These are phyloP conservation scores for Probaryconus sp. DNA, from an alignment of 1,140 invertebrate species.

Conservation along the genomic window DNA sequence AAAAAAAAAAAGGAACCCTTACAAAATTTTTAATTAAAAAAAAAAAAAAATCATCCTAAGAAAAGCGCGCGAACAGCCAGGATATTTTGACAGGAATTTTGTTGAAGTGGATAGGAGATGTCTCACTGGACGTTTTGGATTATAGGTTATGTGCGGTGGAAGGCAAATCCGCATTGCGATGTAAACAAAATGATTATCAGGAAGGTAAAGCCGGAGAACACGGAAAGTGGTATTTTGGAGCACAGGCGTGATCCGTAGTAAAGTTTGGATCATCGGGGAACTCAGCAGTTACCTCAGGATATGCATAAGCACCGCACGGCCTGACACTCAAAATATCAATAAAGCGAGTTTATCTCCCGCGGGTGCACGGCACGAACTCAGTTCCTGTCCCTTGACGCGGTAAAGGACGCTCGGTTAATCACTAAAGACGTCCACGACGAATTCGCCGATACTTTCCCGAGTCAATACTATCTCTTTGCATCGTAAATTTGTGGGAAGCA, in stretches of 20 bases:
- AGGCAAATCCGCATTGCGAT: slow-evolving; percentile 56
- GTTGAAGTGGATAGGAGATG: too few relatives aligned
- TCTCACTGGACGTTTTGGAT: too few relatives aligned
- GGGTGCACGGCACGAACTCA: slow-evolving; percentile 58
- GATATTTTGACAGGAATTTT: slow-evolving; percentile 20
- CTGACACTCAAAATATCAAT: slow-evolving; percentile 74
- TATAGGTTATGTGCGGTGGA: slow-evolving; percentile 66
- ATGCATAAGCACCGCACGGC: slow-evolving; percentile 74
- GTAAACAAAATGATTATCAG: slow-evolving; percentile 67
- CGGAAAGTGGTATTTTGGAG: too few relatives aligned
- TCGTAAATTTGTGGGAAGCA: slow-evolving; percentile 62
- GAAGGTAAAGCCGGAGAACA: background rate
- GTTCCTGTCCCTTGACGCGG: slow-evolving; percentile 37
- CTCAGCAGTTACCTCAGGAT: slow-evolving; percentile 72
- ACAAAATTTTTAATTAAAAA: background rate
- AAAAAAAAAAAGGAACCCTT: slow-evolving; percentile 67
- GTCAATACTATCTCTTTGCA: slow-evolving; percentile 60
- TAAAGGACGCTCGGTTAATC: slow-evolving; percentile 32
- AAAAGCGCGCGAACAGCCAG: too few relatives aligned
- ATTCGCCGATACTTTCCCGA: slow-evolving; percentile 60
- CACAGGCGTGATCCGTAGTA: too few relatives aligned
- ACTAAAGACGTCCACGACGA: slow-evolving; percentile 60
- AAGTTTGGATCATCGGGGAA: too few relatives aligned
- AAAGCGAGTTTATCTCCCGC: slow-evolving; percentile 70
- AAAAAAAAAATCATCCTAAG: too few relatives aligned